These are phyloP conservation scores for Polydrusus cervinus DNA, from an alignment of 2,888 invertebrate genomes.

Conservation along the genomic window DNA sequence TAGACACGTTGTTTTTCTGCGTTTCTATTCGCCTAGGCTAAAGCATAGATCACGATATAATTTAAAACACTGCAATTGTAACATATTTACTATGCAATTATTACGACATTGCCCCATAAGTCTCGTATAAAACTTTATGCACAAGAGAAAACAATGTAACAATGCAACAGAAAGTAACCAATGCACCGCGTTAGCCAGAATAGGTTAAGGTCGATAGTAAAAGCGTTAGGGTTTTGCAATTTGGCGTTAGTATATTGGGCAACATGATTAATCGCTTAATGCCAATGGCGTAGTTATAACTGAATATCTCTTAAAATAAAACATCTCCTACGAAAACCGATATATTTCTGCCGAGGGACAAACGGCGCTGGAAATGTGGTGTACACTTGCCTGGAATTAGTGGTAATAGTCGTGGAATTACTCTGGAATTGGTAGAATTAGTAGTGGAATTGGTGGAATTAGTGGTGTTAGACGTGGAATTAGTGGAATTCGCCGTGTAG, in stretches of 20 bases:
- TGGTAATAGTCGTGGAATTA: no score
- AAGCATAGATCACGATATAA: neutral
- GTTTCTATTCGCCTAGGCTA: neutral
- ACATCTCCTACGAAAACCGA: neutral
- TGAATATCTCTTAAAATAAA: neutral
- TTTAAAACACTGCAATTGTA: constrained; percentile 3
- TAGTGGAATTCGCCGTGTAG: no score
- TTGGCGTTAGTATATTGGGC: constrained; percentile 41
- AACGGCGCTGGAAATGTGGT: no score
- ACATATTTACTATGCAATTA: constrained; percentile 28
- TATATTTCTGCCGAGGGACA: no score
- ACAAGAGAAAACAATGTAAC: constrained; percentile 52
- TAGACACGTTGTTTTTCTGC: neutral
- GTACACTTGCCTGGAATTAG: no score
- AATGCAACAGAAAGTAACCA: constrained; percentile 55
- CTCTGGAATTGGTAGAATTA: no score
- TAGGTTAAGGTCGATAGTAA: constrained; percentile 57
- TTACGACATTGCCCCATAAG: constrained; percentile 47
- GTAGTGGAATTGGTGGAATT: no score
- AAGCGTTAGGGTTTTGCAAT: constrained; percentile 53
- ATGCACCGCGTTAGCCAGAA: constrained; percentile 49
- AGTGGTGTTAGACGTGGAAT: no score
- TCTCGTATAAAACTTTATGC: constrained; percentile 44
- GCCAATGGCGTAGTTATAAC: constrained; percentile 20
- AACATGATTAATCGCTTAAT: constrained; percentile 31